Conservation (phyloP, 2,113 vertebrate genomes). For the Istiophorus platypterus region DNA sequence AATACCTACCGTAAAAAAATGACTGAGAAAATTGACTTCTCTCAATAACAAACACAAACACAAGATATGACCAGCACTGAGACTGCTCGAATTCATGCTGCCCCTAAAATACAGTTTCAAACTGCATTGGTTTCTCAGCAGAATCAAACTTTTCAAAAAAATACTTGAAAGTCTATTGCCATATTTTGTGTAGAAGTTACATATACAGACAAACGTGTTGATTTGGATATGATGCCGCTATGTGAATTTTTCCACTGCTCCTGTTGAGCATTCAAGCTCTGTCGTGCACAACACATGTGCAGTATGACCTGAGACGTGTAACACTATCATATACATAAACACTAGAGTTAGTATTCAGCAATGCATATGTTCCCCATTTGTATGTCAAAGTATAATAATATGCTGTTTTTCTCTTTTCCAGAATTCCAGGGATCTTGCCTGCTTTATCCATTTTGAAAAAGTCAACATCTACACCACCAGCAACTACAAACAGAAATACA, state of each 20-base stretch:
- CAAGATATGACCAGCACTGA: background rate
- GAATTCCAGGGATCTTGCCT: constrained; percentile 91
- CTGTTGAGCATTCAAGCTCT: too few species aligned
- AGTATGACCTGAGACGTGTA: background rate
- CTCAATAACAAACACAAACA: background rate
- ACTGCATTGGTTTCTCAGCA: background rate
- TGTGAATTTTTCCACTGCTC: background rate
- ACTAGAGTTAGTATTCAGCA: background rate
- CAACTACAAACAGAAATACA: constrained; percentile 90
- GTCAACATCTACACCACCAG: constrained; percentile 90
- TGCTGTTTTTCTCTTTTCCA: constrained; percentile 66
- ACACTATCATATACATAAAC: background rate
- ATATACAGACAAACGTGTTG: background rate
- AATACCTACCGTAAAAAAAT: background rate
- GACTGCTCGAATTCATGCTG: background rate
- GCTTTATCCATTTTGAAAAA: constrained; percentile 94
- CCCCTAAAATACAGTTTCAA: background rate
- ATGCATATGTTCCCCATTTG: background rate
- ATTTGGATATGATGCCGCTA: background rate
- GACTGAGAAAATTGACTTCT: background rate
- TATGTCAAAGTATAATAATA: background rate
- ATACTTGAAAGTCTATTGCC: background rate
- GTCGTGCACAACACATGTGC: background rate
- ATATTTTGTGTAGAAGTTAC: background rate
- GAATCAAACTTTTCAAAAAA: background rate